Evolutionary conservation across 1,140 invertebrate genomes (phyloP).

Genomic region (Triops longicaudatus): DNA sequence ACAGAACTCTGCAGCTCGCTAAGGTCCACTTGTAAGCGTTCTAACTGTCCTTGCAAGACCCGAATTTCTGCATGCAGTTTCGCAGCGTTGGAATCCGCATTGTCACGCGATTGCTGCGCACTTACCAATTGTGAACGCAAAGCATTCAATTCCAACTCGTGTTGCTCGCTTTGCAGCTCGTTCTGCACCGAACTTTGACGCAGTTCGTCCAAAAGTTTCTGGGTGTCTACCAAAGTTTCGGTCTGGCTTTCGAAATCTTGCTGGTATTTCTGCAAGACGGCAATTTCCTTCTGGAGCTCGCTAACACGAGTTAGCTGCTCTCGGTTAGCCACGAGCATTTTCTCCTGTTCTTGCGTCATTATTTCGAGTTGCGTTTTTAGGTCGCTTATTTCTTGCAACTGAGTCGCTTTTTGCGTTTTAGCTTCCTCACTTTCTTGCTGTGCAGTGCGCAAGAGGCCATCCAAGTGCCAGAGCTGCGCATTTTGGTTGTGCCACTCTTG

Average conservation of each 20-base stretch:
- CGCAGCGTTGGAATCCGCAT: neutral
- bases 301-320: neutral
- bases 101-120: neutral
- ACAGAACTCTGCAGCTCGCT: neutral
- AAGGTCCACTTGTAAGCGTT: neutral
- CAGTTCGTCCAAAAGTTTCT: neutral
- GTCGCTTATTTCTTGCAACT: no score
- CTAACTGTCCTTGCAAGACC: neutral
- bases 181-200: neutral
- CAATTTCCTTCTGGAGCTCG: neutral
- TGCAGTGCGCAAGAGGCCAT: neutral
- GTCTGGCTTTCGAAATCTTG: constrained; percentile 21
- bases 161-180: no score
- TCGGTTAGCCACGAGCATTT: neutral
- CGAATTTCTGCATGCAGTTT: neutral
- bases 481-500: constrained; percentile 12
- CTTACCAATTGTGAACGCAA: neutral
- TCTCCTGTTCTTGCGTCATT: neutral
- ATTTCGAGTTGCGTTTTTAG: neutral
- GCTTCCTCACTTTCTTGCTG: neutral
- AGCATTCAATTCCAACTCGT: neutral
- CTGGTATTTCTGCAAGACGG: neutral
- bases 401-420: neutral
- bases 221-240: neutral
- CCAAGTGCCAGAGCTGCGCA: neutral